Conservation (phyloP, 2,797 vertebrate species). For the Rhinatrema bivittatum region DNA sequence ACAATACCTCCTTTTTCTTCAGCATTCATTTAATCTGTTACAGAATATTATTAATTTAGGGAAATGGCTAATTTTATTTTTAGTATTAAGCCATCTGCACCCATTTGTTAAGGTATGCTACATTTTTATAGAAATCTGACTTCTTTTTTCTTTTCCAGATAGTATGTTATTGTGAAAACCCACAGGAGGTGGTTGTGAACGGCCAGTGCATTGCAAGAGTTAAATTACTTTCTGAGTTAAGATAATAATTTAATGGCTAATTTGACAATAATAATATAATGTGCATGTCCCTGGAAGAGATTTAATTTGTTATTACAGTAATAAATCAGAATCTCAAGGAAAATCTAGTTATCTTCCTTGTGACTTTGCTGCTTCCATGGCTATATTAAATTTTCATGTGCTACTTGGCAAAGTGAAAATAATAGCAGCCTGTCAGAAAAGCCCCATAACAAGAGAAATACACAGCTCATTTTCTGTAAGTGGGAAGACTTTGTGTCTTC, state of each 20-base stretch:
- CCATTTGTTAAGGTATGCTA: too few species aligned
- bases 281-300: constrained; percentile 18
- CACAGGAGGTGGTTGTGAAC: not conserved
- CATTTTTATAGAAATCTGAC: too few species aligned
- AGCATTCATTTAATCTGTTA: too few species aligned
- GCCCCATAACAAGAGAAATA: too few species aligned
- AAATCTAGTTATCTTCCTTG: constrained; percentile 10
- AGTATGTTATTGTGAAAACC: constrained; percentile 1
- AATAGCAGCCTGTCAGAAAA: not conserved
- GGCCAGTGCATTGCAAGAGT: constrained; percentile 13
- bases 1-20: too few species aligned
- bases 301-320: constrained; percentile 25
- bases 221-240: constrained; percentile 25
- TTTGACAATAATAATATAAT: constrained; percentile 20
- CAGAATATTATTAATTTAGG: too few species aligned
- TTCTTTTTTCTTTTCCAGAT: constrained; percentile 5
- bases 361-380: constrained; percentile 1
- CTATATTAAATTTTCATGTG: not conserved
- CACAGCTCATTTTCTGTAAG: too few species aligned
- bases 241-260: constrained; percentile 31
- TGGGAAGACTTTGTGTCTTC: too few species aligned
- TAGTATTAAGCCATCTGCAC: too few species aligned
- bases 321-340: constrained; percentile 24
- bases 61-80: too few species aligned
- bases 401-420: constrained; percentile 9